phyloP scores from a whole-genome alignment of 2,113 vertebrate species.

The Chascanopsetta lugubris region DNA sequence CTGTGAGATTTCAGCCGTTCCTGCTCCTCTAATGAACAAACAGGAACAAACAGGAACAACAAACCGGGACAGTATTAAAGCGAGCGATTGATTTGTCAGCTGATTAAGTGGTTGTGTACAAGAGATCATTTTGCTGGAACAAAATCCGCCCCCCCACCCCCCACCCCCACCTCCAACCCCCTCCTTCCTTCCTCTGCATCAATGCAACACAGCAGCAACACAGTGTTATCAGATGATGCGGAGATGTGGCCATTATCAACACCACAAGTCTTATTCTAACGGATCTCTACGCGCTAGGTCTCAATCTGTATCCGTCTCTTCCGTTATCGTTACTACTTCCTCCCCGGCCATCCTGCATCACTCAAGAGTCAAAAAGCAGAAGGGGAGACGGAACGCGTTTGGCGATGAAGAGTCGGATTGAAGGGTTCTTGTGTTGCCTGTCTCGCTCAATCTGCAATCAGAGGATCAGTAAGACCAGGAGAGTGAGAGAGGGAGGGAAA shows the following conservation, averaged over 20 bases:
- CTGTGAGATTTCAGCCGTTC: slow-evolving; percentile 29
- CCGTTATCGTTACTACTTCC: slow-evolving; percentile 49
- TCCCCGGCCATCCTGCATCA: slow-evolving; percentile 49
- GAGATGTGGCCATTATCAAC: slow-evolving; percentile 28
- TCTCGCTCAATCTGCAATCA: slow-evolving; percentile 69
- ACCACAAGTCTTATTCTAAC: neutral
- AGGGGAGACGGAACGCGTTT: slow-evolving; percentile 60
- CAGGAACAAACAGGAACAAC: slow-evolving; percentile 63
- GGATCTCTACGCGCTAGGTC: neutral
- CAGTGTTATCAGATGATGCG: slow-evolving; percentile 24
- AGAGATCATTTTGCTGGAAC: slow-evolving; percentile 59
- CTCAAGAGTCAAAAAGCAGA: slow-evolving; percentile 55
- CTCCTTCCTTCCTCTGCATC: slow-evolving; percentile 34
- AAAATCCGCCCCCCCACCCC: slow-evolving; percentile 42
- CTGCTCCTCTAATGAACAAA: slow-evolving; percentile 55
- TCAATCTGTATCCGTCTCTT: slow-evolving; percentile 44
- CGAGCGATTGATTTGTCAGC: slow-evolving; percentile 65
- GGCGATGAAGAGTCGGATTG: slow-evolving; percentile 59
- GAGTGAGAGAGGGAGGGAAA: slow-evolving; percentile 26
- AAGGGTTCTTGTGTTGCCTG: slow-evolving; percentile 68
- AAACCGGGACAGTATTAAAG: slow-evolving; percentile 56
- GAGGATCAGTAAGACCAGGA: slow-evolving; percentile 60
- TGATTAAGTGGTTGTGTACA: slow-evolving; percentile 62
- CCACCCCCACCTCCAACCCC: too few species aligned
- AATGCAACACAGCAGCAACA: slow-evolving; percentile 38